Evolutionary conservation across 2,797 vertebrate genomes (phyloP), one percentile per base, ranked within the genome.

Genomic region (Acrossocheilus wenchowensis): DNA sequence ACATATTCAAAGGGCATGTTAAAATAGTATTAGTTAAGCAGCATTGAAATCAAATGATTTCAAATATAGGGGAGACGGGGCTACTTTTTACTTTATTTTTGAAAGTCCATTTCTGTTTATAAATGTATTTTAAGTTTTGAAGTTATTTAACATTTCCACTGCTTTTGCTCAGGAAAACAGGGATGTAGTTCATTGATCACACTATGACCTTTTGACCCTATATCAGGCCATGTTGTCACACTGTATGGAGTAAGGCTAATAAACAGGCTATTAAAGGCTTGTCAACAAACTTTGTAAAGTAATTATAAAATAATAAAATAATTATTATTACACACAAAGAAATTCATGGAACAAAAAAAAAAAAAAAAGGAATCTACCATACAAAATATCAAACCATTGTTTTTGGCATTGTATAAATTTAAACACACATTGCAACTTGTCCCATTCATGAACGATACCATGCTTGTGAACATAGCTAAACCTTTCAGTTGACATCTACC

Each of bases 131-230:
- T 0, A 36, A 57, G 6, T 26, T 12, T 30, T 77, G 74, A 30
- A 64, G 60, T 69, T 81, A 36, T 50, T 52, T 43, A 81, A 68
- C 48, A 66, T 50, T 39, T 69, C 6, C 19, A 34, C 45, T 15
- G 30, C 19, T 52, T 52, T 68, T 69, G 30, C 19, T 64, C 41
- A 15, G 45, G 6, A 21, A 50, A 45, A 79, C 15, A 45, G 36
- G 36, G 45, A 15, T 69, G 39, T 36, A 39, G 64, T 81, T 81
- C 43, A 36, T 15, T 69, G 79, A 68, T 69, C 80, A 50, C 64
- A 52, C 19, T n/a, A 4, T 80, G 80, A 81, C 80, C 80, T 81
- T 81, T 81, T 71, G 80, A 71, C 80, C 80, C 45, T 9, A 52
- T 9, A 81, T 34, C 79, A 10, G 3, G 30, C 19, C 62, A n/a